Base-by-base conservation (phyloP, 2,888 invertebrate genomes). In the Mythimna ferrago region DNA sequence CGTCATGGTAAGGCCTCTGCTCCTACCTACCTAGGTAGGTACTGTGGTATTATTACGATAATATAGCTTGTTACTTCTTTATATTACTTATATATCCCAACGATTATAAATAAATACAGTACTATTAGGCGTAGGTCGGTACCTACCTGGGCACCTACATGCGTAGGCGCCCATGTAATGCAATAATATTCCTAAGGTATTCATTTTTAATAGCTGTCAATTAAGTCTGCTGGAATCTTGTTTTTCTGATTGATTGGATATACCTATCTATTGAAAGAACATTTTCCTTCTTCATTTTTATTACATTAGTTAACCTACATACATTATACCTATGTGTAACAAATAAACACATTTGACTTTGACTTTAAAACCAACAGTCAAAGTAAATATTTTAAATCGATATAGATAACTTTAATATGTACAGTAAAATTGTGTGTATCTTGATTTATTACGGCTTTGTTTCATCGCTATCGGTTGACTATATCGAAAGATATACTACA, bases 141-240 rank as follows among this genome's bases (percentile, higher is more conserved):
- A 56, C 56, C 56, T 56, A 14, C 21, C 32, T 26, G 5, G 7
- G 6, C 10, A 10, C 11, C 3, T 35, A 57, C 0, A 35, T 44
- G 41, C 16, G 56, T 69, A 68, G 69, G 75, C 69, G 77, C 67
- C 74, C 21, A 21, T 48, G 21, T 61, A 54, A 35, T 48, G 16
- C 48, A 58, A 48, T 77, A n/a, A 60, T 54, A 78, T 71, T 60
- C 41, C 35, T 21, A 48, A n/a, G n/a, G 21, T 54, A 64, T 64
- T 6, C 16, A 3, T 32, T 21, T 64, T 48, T 53, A 54, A 21
- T 76, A n/a, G 5, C 41, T 38, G 26, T 16, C 44, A 58, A 54
- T 53, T 53, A 63, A 6, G 6, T 38, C 26, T 57, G 2, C 26
- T 16, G 56, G 48, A 48, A 48, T 48, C 48, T 48, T 48, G 48